Percentiles rank a stretch among this genome's conserved stretches.
Conservation (phyloP, 64 coral and sea anemone species). For the Pachyseris speciosa region DNA sequence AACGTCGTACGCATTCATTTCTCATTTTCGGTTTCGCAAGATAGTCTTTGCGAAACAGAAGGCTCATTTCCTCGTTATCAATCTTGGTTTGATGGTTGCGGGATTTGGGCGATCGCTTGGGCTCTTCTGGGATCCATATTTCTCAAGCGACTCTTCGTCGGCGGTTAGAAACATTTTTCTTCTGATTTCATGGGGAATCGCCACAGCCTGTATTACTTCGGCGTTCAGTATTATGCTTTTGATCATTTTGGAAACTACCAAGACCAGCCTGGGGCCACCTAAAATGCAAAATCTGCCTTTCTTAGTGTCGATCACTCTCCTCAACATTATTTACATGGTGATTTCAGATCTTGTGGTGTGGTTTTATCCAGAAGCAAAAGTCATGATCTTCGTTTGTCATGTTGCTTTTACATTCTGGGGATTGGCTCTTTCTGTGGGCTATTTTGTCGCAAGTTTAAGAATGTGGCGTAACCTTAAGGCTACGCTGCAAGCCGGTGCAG, state of each 20-base stretch:
- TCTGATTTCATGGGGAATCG: slow-evolving; percentile 57
- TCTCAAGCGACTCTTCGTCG: neutral
- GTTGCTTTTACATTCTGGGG: slow-evolving; percentile 73
- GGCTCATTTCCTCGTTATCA: slow-evolving; percentile 37
- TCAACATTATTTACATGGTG: slow-evolving; percentile 66
- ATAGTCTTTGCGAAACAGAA: neutral
- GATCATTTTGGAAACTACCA: slow-evolving; percentile 82
- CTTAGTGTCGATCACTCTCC: slow-evolving; percentile 32
- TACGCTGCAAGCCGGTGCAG: neutral
- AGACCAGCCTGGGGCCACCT: slow-evolving; percentile 49
- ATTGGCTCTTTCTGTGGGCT: slow-evolving; percentile 63
- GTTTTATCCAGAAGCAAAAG: slow-evolving; percentile 24
- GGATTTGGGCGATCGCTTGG: slow-evolving; percentile 48
- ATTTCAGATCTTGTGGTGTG: slow-evolving; percentile 68
- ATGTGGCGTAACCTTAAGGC: slow-evolving; percentile 66
- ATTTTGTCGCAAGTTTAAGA: slow-evolving; percentile 63
- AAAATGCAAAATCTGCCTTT: slow-evolving; percentile 54
- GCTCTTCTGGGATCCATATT: slow-evolving; percentile 72
- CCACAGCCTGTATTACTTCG: slow-evolving; percentile 66
- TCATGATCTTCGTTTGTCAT: slow-evolving; percentile 61
- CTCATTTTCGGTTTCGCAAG: slow-evolving; percentile 16
- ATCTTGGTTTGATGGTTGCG: slow-evolving; percentile 29
- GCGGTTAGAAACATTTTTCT: neutral
- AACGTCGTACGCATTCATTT: neutral
- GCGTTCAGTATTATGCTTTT: slow-evolving; percentile 76